These are phyloP conservation scores for Megastigmus dorsalis DNA, from an alignment of 2,888 invertebrate species.

Conservation along the genomic window DNA sequence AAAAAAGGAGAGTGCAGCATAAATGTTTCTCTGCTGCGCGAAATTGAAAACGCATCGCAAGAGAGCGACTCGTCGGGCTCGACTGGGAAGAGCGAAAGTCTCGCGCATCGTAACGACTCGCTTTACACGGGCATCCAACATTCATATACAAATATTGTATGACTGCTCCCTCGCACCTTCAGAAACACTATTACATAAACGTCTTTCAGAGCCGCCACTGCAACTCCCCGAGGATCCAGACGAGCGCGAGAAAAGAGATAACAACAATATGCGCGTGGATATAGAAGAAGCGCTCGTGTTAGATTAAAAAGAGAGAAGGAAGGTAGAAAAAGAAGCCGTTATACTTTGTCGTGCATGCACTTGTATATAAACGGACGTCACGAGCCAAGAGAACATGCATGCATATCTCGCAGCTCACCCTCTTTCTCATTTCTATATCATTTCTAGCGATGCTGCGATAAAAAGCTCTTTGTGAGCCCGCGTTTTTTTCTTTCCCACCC, in stretches of 20 bases:
- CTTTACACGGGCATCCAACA: background rate
- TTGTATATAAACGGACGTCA: background rate
- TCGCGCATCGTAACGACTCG: background rate
- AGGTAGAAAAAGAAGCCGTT: background rate
- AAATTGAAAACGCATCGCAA: background rate
- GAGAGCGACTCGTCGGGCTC: too few relatives aligned
- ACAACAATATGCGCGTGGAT: background rate
- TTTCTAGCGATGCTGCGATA: background rate
- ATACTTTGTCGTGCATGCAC: background rate
- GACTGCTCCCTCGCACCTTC: background rate
- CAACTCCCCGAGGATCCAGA: background rate
- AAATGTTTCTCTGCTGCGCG: too few relatives aligned
- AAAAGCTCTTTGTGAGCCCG: slow-evolving; percentile 9
- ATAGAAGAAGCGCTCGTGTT: too few relatives aligned
- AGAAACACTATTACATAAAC: slow-evolving; percentile 3
- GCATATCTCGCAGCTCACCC: too few relatives aligned
- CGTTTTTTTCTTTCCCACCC: background rate
- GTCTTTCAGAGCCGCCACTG: too few relatives aligned
- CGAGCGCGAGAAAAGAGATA: too few relatives aligned
- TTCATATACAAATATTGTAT: background rate
- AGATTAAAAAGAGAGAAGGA: slow-evolving; percentile 17
- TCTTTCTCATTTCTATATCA: background rate
- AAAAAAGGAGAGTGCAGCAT: too few relatives aligned
- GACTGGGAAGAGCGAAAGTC: too few relatives aligned
- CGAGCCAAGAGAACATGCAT: too few relatives aligned